phyloP scores from a whole-genome alignment of 2,113 vertebrate genomes.

The Protomyctophum bolini region DNA sequence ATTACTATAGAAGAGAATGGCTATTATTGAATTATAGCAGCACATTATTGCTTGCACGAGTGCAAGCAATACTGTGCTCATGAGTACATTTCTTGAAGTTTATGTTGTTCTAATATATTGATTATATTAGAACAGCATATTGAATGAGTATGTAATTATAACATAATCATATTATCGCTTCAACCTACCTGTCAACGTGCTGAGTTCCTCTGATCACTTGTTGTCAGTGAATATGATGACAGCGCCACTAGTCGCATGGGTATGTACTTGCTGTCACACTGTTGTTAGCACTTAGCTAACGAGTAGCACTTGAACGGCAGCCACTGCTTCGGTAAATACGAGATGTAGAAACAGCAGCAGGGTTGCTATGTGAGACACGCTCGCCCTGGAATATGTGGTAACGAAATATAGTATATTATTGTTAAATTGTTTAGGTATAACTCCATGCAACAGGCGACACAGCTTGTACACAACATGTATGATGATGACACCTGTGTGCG shows the following conservation, averaged over 20 bases:
- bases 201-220: neutral
- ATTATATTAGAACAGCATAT: neutral
- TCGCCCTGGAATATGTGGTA: neutral
- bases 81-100: no score
- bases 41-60: no score
- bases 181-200: conserved; percentile 42
- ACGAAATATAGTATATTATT: neutral
- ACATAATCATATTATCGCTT: neutral
- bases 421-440: neutral
- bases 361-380: neutral
- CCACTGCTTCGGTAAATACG: neutral
- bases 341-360: neutral
- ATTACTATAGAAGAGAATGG: no score
- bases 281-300: conserved; percentile 67
- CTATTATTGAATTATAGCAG: no score
- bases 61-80: no score
- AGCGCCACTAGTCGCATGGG: conserved; percentile 27
- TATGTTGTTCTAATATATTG: no score
- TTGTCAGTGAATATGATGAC: conserved; percentile 31
- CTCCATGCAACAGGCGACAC: conserved; percentile 64
- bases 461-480: conserved; percentile 25
- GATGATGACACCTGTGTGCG: conserved; percentile 61
- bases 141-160: neutral
- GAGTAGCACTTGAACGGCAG: neutral
- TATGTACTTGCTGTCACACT: conserved; percentile 48